Percentiles rank a stretch among this genome's conserved stretches.
Conservation (phyloP, 2,113 vertebrate genomes). For the Charina bottae region DNA sequence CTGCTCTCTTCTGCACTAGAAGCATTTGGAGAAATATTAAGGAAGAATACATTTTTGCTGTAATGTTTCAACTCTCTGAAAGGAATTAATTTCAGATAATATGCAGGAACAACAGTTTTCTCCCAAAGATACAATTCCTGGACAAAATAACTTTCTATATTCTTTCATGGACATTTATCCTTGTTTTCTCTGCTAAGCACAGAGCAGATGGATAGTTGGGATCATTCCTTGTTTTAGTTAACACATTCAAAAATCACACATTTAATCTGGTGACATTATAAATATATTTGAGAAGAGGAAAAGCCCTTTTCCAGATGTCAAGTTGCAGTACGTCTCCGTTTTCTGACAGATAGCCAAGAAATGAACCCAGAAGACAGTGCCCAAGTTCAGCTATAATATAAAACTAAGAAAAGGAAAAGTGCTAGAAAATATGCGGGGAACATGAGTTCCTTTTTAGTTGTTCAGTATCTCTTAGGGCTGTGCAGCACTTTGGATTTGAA, state of each 20-base stretch:
- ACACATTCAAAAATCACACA: background rate
- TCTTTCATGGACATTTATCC: background rate
- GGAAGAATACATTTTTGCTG: background rate
- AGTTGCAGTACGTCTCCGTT: background rate
- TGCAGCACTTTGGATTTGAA: background rate
- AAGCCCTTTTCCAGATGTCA: background rate
- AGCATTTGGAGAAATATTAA: background rate
- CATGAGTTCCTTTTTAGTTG: background rate
- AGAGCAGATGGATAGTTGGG: background rate
- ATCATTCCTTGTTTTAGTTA: background rate
- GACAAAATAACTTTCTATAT: background rate
- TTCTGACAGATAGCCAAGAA: background rate
- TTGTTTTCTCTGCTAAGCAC: background rate
- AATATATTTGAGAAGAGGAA: background rate
- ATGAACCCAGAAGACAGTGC: background rate
- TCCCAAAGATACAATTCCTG: background rate
- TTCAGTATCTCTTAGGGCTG: background rate
- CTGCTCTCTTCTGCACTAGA: background rate
- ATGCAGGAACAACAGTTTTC: background rate
- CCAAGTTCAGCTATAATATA: background rate
- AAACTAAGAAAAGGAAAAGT: background rate
- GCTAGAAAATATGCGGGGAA: background rate
- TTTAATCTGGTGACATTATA: background rate
- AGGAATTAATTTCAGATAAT: too few relatives aligned
- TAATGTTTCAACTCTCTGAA: background rate